Base-by-base conservation (phyloP, 2,113 vertebrate species). In the Dasyprocta punctata region DNA sequence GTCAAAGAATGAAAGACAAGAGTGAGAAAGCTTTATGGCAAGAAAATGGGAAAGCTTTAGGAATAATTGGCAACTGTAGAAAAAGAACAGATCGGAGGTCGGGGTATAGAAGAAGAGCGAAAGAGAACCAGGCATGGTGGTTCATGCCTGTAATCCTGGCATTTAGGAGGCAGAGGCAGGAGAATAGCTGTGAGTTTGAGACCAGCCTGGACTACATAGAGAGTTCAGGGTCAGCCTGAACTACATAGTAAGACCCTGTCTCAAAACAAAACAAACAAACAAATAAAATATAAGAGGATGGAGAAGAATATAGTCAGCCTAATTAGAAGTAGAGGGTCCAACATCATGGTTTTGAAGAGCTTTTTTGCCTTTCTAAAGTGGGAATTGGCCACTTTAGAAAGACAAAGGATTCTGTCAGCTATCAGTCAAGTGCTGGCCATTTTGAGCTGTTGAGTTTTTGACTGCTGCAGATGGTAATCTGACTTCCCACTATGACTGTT, bases 1-100 rank as follows among this genome's bases (percentile, higher is more conserved):
- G 80, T 19, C 8, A n/a, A 69, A 69, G 65, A 63, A 10, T 58
- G 19, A 88, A 22, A 85, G 30, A 93, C 0, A 82, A 85, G 71
- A 5, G 30, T 67, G 33, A 67, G 11, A 85, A 63, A 67, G 12
- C 9, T 77, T 77, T 47, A 41, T 36, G 60, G 30, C 22, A 5
- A 11, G 3, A 69, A 56, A 30, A 69, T 22, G 24, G 6, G 4
- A 69, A 36, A 0, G 0, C 0, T 69, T 86, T 30, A 38, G 9
- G 54, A 67, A 19, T 78, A 11, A 63, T 26, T 85, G 28, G 9
- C 3, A 36, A 20, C 2, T 44, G 14, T 61, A n/a, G n/a, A 24
- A 24, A 54, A 54, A 54, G 52, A 10, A 49, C 5, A 49, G 49
- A 49, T n/a, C n/a, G n/a, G n/a, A n/a, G n/a, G n/a, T n/a, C 4